Base-by-base conservation (phyloP, 2,113 vertebrate genomes). In the Gobio gobio region DNA sequence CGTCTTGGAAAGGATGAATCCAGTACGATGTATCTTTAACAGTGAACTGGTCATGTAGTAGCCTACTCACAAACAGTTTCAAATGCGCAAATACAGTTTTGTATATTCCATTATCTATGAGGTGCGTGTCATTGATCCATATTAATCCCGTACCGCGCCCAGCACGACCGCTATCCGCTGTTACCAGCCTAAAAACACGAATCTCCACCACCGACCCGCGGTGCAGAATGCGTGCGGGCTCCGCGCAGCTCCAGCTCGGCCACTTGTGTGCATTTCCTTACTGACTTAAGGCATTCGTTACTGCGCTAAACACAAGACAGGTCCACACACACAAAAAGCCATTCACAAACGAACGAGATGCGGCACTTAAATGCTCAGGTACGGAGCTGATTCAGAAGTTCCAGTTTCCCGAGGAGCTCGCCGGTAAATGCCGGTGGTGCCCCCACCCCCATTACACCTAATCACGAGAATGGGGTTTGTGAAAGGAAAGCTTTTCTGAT, bases 71-170 rank as follows among this genome's bases (percentile, higher is more conserved):
- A 45, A 26, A 84, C 74, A 86, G 87, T 87, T 85, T 85, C 72
- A 78, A 86, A 90, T 89, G 89, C 94, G 93, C 90, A 94, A 94
- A 93, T 93, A 95, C 91, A 90, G 89, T 91, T 94, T 90, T 86
- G 94, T 92, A 92, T 93, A 89, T 92, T 93, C 92, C 82, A 82
- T 91, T 86, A 89, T 86, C 89, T 88, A 89, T 26, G 47, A 64
- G 26, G 36, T 56, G 14, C 18, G 51, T 77, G 61, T 88, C 85
- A 85, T 76, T 68, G n/a, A 74, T 40, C 73, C 85, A 88, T 83
- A 16, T 54, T 56, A 84, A 86, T 75, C 56, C 58, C 63, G 82
- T 9, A 61, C 73, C 66, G 47, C 54, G 73, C 51, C 75, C 49
- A 18, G 58, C 47, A 66, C 26, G 49, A 75, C 18, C 24, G 22